Base-by-base conservation (phyloP, 1,140 invertebrate species). In the Leptopilina clavipes region DNA sequence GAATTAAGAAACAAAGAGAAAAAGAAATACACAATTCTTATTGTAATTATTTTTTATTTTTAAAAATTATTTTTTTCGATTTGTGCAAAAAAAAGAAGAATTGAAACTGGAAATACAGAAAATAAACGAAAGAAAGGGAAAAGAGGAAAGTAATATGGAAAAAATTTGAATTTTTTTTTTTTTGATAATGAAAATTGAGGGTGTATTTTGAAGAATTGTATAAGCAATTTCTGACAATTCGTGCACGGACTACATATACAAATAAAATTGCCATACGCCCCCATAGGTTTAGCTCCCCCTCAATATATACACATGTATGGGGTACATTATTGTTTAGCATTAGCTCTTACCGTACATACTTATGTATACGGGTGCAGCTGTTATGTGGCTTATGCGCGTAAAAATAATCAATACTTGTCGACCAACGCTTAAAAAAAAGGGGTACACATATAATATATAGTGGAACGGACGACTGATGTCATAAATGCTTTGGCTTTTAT, bases 331-430 rank as follows among this genome's bases (percentile, higher is more conserved):
- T 83, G 81, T 83, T 75, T 74, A 48, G 76, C 79, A 73, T 19
- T 72, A 14, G 65, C 52, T 70, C n/a, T 73, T 54, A 73, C 77
- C 76, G 59, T 65, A 65, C 25, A 65, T n/a, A 31, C 25, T 31
- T 52, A 52, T 52, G 9, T 40, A 82, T 83, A 83, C 78, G 82
- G 82, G 82, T 74, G 79, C 82, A 83, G 82, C 82, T 83, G 82
- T 83, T 82, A 74, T 37, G 59, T 14, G 19, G 56, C 19, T 65
- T 25, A 65, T 65, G 11, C 25, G 11, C 25, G 59, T 65, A 37
- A 25, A 31, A 65, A 65, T 65, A 65, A 79, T 79, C 77, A 76
- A 79, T 79, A 79, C 75, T 75, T 19, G 77, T 40, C 75, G 72
- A 40, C 74, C 74, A 76, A 76, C 77, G n/a, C 52, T 77, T 48